A percentile compares a stretch with the other conserved stretches of the same genome.
Evolutionary conservation across 2,113 vertebrate species (phyloP).

Genomic region (Suricata suricatta): DNA sequence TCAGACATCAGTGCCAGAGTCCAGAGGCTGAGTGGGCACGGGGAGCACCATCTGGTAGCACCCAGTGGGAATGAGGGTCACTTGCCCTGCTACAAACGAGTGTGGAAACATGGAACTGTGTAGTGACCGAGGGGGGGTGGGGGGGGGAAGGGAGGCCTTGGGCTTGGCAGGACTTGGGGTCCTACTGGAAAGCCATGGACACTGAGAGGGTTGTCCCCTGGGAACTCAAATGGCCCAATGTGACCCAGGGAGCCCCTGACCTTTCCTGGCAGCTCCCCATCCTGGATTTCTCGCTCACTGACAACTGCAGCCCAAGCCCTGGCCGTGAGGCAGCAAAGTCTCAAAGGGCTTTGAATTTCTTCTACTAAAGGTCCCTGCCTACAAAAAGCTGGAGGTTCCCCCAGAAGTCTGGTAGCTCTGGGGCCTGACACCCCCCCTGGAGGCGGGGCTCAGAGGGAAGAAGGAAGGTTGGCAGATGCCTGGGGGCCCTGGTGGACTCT

Average conservation of each 20-base stretch:
- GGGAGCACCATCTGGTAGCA: neutral
- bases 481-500: neutral
- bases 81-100: no score
- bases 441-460: neutral
- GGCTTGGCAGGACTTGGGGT: neutral
- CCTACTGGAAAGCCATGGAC: neutral
- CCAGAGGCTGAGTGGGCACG: neutral
- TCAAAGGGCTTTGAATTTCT: neutral
- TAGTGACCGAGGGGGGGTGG: neutral
- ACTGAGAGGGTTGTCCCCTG: neutral
- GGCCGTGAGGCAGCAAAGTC: neutral
- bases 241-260: neutral
- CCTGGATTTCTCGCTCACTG: neutral
- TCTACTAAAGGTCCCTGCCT: neutral
- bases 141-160: neutral
- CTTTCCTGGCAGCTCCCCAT: neutral
- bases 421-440: neutral
- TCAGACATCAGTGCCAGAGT: no score
- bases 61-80: fast-evolving
- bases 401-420: neutral
- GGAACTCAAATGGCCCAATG: neutral
- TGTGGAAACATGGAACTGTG: neutral
- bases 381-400: neutral
- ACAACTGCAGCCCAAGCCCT: neutral
- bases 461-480: neutral